These are phyloP conservation scores for Eleutherodactylus coqui DNA, from an alignment of 2,797 vertebrate genomes.

Conservation along the genomic window DNA sequence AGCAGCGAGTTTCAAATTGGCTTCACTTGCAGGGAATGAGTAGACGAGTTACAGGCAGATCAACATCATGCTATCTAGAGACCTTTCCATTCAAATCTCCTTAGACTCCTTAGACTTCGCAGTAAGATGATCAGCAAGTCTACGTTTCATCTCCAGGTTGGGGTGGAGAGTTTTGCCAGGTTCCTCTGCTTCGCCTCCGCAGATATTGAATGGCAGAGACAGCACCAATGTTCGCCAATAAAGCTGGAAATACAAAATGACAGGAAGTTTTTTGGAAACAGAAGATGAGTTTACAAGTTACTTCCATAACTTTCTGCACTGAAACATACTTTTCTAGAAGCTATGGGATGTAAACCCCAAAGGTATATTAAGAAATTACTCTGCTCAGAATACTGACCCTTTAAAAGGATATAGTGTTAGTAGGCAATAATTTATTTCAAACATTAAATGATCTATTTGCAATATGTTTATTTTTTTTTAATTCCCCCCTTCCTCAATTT, in stretches of 20 bases:
- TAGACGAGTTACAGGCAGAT: constrained; percentile 12
- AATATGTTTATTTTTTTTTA: too few species aligned
- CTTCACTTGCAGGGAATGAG: constrained; percentile 40
- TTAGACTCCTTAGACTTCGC: neutral
- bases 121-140: neutral
- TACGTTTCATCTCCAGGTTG: constrained; percentile 19
- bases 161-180: neutral
- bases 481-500: too few species aligned
- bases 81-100: neutral
- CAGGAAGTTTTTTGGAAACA: neutral
- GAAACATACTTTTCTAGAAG: too few species aligned
- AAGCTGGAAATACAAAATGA: constrained; percentile 76
- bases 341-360: too few species aligned
- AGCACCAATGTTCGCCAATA: constrained; percentile 91
- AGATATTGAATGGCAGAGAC: constrained; percentile 93
- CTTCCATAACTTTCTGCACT: too few species aligned
- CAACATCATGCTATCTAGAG: neutral
- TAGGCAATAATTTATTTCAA: too few species aligned
- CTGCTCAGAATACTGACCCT: too few species aligned
- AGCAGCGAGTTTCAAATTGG: neutral
- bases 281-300: too few species aligned
- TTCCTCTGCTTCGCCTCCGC: constrained; percentile 78
- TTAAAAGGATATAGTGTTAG: too few species aligned
- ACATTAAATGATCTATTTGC: too few species aligned
- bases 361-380: too few species aligned